phyloP scores from a whole-genome alignment of 2,113 vertebrate genomes.

The Narcine bancroftii region DNA sequence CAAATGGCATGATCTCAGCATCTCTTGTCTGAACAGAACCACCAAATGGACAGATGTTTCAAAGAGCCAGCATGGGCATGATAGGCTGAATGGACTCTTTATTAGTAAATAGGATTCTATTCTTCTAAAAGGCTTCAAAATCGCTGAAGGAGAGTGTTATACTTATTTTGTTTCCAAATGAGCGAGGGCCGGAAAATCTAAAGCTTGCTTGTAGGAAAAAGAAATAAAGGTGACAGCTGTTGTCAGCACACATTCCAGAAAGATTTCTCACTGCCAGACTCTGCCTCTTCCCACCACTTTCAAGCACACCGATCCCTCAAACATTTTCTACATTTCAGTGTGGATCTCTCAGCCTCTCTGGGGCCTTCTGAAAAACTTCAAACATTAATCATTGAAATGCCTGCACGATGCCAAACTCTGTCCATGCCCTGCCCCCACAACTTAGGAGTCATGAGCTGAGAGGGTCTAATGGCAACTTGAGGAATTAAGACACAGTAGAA shows the following conservation, averaged over 20 bases:
- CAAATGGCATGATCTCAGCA: background rate
- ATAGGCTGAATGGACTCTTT: background rate
- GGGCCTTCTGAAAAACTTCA: slow-evolving; percentile 47
- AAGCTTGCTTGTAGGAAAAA: background rate
- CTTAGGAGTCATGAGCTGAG: background rate
- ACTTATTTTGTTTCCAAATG: background rate
- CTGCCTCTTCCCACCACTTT: slow-evolving; percentile 77
- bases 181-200: background rate
- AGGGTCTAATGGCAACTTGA: background rate
- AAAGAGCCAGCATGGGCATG: background rate
- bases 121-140: background rate
- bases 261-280: slow-evolving; percentile 72
- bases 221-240: slow-evolving; percentile 69
- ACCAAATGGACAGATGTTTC: background rate
- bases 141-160: background rate
- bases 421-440: background rate
- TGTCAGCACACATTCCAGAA: slow-evolving; percentile 72
- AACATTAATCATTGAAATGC: slow-evolving; percentile 55
- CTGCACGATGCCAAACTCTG: slow-evolving; percentile 40
- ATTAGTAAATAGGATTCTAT: background rate
- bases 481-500: background rate
- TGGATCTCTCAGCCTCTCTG: slow-evolving; percentile 57
- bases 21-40: background rate
- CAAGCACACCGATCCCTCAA: slow-evolving; percentile 71
- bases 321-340: slow-evolving; percentile 71